These are phyloP conservation scores for Macrotrachela quadricornifera DNA, from an alignment of 1,140 invertebrate species.

Conservation along the genomic window DNA sequence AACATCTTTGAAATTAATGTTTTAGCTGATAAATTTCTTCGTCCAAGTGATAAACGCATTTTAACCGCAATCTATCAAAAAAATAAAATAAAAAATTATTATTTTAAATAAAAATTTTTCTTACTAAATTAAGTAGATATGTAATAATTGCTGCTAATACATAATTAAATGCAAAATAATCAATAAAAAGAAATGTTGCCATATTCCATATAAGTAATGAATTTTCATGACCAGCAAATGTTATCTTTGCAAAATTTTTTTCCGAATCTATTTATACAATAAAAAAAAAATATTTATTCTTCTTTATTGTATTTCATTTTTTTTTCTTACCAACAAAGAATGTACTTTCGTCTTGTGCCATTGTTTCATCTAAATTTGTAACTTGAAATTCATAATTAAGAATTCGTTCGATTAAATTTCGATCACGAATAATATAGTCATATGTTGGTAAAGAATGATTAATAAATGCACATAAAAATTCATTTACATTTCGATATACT, in stretches of 20 bases:
- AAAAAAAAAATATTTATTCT: background rate
- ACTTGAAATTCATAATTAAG: slow-evolving; percentile 52
- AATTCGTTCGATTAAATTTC: slow-evolving; percentile 45
- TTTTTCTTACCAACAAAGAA: no score
- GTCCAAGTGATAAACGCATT: slow-evolving; percentile 33
- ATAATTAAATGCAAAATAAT: slow-evolving; percentile 38
- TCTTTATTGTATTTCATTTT: background rate
- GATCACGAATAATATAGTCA: slow-evolving; percentile 35
- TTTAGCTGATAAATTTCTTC: slow-evolving; percentile 44
- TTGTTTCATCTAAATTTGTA: slow-evolving; percentile 30
- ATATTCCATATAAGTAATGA: slow-evolving; percentile 49
- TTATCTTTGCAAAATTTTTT: slow-evolving; percentile 43
- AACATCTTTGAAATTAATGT: slow-evolving; percentile 49
- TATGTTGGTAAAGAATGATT: background rate
- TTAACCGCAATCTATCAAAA: slow-evolving; percentile 16
- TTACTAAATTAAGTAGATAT: slow-evolving; percentile 35
- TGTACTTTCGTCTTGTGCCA: no score
- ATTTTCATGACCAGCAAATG: slow-evolving; percentile 54
- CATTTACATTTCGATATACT: no score
- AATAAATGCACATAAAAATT: no score
- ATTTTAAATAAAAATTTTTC: background rate
- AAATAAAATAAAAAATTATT: background rate
- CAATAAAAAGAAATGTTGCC: slow-evolving; percentile 44
- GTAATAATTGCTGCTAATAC: slow-evolving; percentile 42
- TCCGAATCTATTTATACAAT: slow-evolving; percentile 39